phyloP scores from a whole-genome alignment of 1,140 invertebrate species.

The Thalassaphorura encarpata region DNA sequence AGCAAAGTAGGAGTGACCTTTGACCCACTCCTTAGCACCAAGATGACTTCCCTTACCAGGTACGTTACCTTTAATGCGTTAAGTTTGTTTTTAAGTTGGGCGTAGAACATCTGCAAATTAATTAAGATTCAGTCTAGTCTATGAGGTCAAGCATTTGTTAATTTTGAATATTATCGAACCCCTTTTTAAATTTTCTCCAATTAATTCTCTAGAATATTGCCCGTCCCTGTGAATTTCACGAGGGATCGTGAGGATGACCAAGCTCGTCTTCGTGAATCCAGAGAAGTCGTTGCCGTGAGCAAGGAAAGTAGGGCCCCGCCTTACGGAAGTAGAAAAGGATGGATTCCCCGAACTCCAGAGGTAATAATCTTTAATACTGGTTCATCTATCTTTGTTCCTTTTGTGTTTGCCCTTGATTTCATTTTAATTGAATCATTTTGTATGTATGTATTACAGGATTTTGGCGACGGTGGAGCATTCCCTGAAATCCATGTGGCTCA shows the following conservation, averaged over 20 bases:
- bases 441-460: constrained; percentile 47
- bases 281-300: constrained; percentile 60
- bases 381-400: neutral
- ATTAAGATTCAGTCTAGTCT: neutral
- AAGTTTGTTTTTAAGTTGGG: neutral
- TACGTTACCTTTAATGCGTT: no score
- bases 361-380: constrained; percentile 45
- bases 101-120: neutral
- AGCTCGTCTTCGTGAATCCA: constrained; percentile 41
- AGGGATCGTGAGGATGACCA: constrained; percentile 83
- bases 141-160: no score
- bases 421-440: constrained; percentile 3
- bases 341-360: constrained; percentile 76
- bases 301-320: constrained; percentile 73
- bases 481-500: constrained; percentile 97
- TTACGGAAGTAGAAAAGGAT: constrained; percentile 90
- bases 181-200: neutral
- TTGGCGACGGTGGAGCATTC: constrained; percentile 93
- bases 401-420: neutral
- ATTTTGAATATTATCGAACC: no score
- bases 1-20: no score
- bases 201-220: constrained; percentile 62
- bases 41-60: constrained; percentile 1
- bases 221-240: constrained; percentile 68
- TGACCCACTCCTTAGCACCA: no score